Percentiles rank a stretch among this genome's conserved stretches.
phyloP scores from a whole-genome alignment of 2,113 vertebrate species.

The Tonatia bakeri region DNA sequence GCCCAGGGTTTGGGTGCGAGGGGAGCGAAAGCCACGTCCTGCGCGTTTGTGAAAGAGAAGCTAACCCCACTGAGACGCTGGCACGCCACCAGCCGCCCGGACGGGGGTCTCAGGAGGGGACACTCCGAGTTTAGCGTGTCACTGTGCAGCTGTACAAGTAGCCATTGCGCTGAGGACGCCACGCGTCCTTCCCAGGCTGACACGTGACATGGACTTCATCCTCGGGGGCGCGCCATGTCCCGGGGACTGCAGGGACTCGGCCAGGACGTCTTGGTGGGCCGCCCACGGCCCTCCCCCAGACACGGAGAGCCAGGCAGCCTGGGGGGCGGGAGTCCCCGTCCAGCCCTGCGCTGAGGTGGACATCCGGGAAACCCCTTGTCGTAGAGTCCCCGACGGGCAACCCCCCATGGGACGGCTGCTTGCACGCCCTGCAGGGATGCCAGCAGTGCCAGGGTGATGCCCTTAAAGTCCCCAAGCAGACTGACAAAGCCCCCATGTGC shows the following conservation, averaged over 20 bases:
- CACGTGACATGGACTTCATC: background rate
- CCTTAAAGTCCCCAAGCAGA: accelerated
- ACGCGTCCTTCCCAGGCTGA: background rate
- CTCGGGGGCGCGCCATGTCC: background rate
- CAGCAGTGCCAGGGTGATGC: background rate
- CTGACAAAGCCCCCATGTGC: accelerated
- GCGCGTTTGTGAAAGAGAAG: too few relatives aligned
- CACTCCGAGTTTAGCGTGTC: background rate
- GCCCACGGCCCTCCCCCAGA: background rate
- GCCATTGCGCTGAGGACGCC: background rate
- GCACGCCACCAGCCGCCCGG: too few relatives aligned
- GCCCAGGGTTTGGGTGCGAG: too few relatives aligned
- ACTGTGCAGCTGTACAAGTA: accelerated
- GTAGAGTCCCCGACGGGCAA: conserved; percentile 58
- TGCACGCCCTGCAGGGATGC: background rate
- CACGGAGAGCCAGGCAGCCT: too few relatives aligned
- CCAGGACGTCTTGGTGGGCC: conserved; percentile 41
- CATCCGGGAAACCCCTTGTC: conserved; percentile 48
- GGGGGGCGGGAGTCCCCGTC: background rate
- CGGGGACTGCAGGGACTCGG: background rate
- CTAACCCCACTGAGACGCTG: too few relatives aligned
- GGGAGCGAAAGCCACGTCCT: too few relatives aligned
- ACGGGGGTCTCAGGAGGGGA: background rate
- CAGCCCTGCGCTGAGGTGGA: background rate
- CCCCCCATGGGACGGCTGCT: background rate